Evolutionary conservation across 2,888 invertebrate genomes (phyloP).

Genomic region (Chydorus sphaericus): DNA sequence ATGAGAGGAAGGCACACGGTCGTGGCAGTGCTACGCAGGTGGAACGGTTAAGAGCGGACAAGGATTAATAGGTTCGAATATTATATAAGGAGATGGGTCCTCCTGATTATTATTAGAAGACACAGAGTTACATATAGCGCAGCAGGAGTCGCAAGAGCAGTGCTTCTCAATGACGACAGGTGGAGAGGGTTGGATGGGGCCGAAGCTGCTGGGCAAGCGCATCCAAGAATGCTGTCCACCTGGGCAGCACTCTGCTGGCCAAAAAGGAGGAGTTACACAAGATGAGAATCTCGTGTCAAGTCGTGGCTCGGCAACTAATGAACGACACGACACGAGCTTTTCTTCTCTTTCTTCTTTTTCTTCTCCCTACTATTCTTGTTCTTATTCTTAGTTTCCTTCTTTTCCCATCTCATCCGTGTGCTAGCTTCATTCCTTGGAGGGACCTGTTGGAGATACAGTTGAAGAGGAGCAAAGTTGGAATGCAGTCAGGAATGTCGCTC

Average conservation of each 20-base stretch:
- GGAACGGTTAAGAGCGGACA: too few relatives aligned
- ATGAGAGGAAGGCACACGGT: too few relatives aligned
- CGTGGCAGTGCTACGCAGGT: too few relatives aligned
- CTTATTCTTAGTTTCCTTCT: neutral
- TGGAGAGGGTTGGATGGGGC: too few relatives aligned
- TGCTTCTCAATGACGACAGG: constrained; percentile 1
- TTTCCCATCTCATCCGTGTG: too few relatives aligned
- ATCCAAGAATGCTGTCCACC: constrained; percentile 3
- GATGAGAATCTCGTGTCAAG: constrained; percentile 13
- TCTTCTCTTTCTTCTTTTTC: neutral
- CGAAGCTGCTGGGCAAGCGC: too few relatives aligned
- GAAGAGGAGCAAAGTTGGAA: neutral
- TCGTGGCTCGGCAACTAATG: constrained; percentile 12
- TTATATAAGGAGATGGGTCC: too few relatives aligned
- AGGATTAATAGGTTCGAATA: too few relatives aligned
- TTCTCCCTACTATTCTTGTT: neutral
- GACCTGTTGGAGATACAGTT: neutral
- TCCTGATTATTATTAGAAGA: too few relatives aligned
- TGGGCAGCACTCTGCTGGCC: neutral
- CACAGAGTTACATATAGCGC: too few relatives aligned
- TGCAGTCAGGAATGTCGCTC: constrained; percentile 1
- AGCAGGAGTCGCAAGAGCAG: too few relatives aligned
- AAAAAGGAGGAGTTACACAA: neutral
- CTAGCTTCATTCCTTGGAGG: too few relatives aligned
- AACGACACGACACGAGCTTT: constrained; percentile 11